Base-by-base conservation (phyloP, 2,888 invertebrate species). In the Mesorhabditis sp. region DNA sequence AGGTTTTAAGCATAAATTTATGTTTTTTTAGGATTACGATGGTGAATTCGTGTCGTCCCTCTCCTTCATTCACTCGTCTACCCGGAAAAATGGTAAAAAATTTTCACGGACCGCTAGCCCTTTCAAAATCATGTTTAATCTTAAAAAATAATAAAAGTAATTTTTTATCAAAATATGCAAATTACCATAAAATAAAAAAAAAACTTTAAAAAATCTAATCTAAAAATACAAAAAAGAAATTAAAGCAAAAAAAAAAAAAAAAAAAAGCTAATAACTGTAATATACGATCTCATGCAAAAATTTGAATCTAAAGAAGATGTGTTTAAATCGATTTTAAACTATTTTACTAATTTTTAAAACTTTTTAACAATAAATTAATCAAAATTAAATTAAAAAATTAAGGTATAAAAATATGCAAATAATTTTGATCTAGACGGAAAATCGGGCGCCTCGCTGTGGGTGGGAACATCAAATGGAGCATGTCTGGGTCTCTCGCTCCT, bases 381-480 rank as follows among this genome's bases (percentile, higher is more conserved):
- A 28, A 28, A 28, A 28, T 1, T 28, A 28, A 28, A 28, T 28
- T 1, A 28, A 28, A 28, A 28, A 28, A 28, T 28, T 28, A 28
- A 28, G 28, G 28, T 28, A 28, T 28, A 28, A 28, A 28, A 13
- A 28, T 7, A 63, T 63, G n/a, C 10, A 7, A 63, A 2, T n/a
- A n/a, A n/a, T 28, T 5, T 7, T 15, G 6, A 68, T 81, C 66
- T 67, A 83, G 83, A 77, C 44, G 50, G 79, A 10, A 80, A 81
- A 90, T 93, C 92, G 86, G 73, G 75, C 10, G 95, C 97, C 80
- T 95, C 95, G 82, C 89, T 98, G 78, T 98, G 97, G 97, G 92
- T 97, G 84, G 97, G 98, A 84, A 97, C 96, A 80, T 94, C 94
- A 87, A 90, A 93, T 83, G 98, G 98, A 83, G 95, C 96, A 72